Evolutionary conservation across 2,797 vertebrate genomes (phyloP).

Genomic region (Natrix natrix): DNA sequence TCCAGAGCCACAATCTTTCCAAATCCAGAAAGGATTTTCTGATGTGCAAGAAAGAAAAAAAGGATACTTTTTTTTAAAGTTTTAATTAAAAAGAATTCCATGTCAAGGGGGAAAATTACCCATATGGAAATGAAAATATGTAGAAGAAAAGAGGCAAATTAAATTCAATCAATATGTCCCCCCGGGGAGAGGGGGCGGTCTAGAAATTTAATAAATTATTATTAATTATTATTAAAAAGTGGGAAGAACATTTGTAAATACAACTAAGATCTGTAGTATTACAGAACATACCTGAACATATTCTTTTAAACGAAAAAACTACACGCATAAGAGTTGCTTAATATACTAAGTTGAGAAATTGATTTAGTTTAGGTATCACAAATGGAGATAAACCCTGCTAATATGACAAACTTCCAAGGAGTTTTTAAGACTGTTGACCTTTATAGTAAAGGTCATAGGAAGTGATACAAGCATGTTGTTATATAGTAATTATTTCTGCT

Average conservation of each 20-base stretch:
- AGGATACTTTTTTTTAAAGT: background rate
- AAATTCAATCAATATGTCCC: background rate
- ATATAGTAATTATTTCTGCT: background rate
- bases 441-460: background rate
- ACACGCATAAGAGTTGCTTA: background rate
- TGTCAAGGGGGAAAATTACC: background rate
- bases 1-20: background rate
- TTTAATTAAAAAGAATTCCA: background rate
- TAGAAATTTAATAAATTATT: too few relatives aligned
- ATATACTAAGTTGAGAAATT: background rate
- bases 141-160: background rate
- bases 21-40: background rate
- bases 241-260: background rate
- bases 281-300: background rate
- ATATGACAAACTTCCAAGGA: background rate
- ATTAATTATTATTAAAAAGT: too few relatives aligned
- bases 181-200: too few relatives aligned
- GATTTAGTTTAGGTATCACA: background rate
- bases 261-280: background rate
- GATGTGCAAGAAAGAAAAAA: background rate
- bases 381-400: background rate
- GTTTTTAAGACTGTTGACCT: background rate
- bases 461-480: background rate
- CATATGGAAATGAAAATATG: background rate
- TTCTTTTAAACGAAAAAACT: background rate